Conservation (phyloP, 2,888 invertebrate species). For the Tetramorium bicarinatum region DNA sequence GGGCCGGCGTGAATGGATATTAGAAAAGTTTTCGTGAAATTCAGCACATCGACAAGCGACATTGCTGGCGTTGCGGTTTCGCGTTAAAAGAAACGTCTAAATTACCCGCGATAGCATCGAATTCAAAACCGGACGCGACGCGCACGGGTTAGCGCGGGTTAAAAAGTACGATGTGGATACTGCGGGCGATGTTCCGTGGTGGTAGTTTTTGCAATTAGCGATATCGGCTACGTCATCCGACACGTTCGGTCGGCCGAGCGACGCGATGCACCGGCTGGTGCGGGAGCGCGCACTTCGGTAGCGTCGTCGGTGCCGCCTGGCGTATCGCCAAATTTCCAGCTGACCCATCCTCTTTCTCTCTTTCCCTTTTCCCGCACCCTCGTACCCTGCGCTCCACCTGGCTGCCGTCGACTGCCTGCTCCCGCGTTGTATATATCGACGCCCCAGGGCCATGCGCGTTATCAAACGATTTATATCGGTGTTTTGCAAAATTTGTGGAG, state of each 20-base stretch:
- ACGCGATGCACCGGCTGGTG: constrained; percentile 60
- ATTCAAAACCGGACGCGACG: constrained; percentile 40
- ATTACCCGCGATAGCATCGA: constrained; percentile 44
- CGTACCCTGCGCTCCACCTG: constrained; percentile 3
- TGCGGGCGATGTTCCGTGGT: constrained; percentile 62
- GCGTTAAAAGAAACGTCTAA: constrained; percentile 52
- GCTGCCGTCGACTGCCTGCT: constrained; percentile 15
- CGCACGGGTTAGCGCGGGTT: constrained; percentile 63
- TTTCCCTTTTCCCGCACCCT: not conserved
- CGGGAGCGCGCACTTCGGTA: constrained; percentile 63
- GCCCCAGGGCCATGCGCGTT: constrained; percentile 79
- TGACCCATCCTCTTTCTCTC: constrained; percentile 14
- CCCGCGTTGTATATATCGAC: constrained; percentile 76
- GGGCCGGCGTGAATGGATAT: constrained; percentile 27
- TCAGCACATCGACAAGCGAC: constrained; percentile 17
- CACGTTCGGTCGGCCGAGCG: constrained; percentile 70
- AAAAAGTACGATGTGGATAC: constrained; percentile 62
- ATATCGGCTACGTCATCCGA: constrained; percentile 80
- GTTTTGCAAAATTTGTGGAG: constrained; percentile 82
- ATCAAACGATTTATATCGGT: constrained; percentile 84
- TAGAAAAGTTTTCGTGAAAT: constrained; percentile 49
- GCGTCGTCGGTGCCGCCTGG: constrained; percentile 65
- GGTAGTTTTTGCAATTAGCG: constrained; percentile 83
- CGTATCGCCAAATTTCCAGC: constrained; percentile 79
- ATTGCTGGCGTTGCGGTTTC: constrained; percentile 40